These are phyloP conservation scores for Lateolabrax maculatus DNA, from an alignment of 2,797 vertebrate species.

Conservation along the genomic window DNA sequence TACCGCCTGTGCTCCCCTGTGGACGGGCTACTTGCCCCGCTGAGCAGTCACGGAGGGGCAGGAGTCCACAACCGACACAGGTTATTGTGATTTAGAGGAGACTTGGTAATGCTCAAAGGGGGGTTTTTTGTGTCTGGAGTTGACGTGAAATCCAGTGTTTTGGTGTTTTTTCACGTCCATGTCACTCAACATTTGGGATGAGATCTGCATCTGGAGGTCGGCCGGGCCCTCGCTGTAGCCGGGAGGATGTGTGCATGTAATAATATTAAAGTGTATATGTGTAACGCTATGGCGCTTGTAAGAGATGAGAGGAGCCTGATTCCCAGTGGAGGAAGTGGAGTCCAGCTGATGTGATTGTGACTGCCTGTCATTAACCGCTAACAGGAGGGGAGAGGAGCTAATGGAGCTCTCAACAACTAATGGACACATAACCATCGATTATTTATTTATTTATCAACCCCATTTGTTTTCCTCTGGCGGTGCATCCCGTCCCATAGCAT, in stretches of 20 bases:
- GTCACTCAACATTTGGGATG: background rate
- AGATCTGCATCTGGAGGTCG: background rate
- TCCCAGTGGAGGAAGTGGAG: slow-evolving; percentile 83
- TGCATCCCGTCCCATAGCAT: slow-evolving; percentile 62
- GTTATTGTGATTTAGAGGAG: slow-evolving; percentile 12
- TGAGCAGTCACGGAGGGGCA: slow-evolving; percentile 43
- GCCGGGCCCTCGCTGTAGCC: background rate
- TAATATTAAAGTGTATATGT: slow-evolving; percentile 30
- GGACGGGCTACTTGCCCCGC: slow-evolving; percentile 16
- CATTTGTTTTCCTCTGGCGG: slow-evolving; percentile 76
- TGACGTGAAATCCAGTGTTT: background rate
- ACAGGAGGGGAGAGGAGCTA: slow-evolving; percentile 80
- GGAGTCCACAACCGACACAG: slow-evolving; percentile 27
- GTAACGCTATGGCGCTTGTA: slow-evolving; percentile 52
- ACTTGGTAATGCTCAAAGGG: background rate
- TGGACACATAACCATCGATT: slow-evolving; percentile 85
- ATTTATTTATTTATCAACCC: slow-evolving; percentile 84
- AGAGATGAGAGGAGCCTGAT: slow-evolving; percentile 58
- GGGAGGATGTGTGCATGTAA: slow-evolving; percentile 20
- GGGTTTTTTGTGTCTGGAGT: background rate
- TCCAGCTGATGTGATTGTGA: slow-evolving; percentile 85
- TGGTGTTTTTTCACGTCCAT: background rate
- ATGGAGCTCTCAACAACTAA: slow-evolving; percentile 88
- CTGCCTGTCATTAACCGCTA: slow-evolving; percentile 84
- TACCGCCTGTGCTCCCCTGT: slow-evolving; percentile 3